Percentiles rank a stretch among this genome's conserved stretches.
Conservation (phyloP, 2,888 invertebrate genomes). For the Ophion costatus region DNA sequence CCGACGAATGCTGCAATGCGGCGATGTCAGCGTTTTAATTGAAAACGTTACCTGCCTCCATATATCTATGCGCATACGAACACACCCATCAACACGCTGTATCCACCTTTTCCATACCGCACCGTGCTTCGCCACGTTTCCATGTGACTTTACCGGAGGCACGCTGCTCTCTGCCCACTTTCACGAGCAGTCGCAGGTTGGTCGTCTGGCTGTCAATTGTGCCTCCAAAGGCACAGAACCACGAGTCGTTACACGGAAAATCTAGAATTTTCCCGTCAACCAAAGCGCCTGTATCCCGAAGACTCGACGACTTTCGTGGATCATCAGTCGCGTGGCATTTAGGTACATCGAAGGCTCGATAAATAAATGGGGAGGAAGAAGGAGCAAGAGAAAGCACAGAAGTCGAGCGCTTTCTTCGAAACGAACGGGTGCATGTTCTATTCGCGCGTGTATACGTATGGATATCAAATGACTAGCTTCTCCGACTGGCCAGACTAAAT, state of each 20-base stretch:
- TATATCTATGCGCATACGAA: slow-evolving; percentile 34
- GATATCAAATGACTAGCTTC: slow-evolving; percentile 42
- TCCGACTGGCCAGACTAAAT: slow-evolving; percentile 29
- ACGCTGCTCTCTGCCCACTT: slow-evolving; percentile 2
- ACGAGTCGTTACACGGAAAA: not conserved
- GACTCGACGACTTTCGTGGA: not conserved
- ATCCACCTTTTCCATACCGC: slow-evolving; percentile 17
- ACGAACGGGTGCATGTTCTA: not conserved
- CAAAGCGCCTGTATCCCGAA: not conserved
- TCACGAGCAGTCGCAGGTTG: slow-evolving; percentile 5
- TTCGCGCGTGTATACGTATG: not conserved
- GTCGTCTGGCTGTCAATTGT: slow-evolving; percentile 14
- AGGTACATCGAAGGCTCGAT: not conserved
- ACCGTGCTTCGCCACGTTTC: slow-evolving; percentile 11
- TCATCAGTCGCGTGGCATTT: not conserved
- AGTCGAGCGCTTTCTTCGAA: slow-evolving; percentile 21
- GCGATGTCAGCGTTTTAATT: slow-evolving; percentile 78
- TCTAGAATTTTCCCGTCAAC: not conserved
- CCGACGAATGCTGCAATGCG: slow-evolving; percentile 75
- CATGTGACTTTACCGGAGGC: slow-evolving; percentile 25
- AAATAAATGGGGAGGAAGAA: not conserved
- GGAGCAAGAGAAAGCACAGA: not conserved
- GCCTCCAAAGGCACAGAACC: not conserved
- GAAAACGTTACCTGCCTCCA: slow-evolving; percentile 69
- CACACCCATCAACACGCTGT: slow-evolving; percentile 37